Evolutionary conservation across 2,888 invertebrate genomes (phyloP), one percentile per base, ranked within the genome.

Genomic region (Oscheius sp.): DNA sequence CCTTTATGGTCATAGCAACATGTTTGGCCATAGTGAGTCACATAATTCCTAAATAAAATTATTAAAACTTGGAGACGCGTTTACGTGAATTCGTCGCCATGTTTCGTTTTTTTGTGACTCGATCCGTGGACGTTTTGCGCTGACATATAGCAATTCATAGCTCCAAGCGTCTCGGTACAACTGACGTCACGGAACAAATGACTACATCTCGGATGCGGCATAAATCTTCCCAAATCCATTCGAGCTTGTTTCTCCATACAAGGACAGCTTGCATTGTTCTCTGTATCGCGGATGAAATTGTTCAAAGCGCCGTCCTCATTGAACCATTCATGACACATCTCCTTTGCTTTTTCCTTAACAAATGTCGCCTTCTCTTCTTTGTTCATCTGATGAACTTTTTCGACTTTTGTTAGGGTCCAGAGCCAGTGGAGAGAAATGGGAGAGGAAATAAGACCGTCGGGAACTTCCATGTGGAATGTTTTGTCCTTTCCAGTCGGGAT

Each of bases 1-100:
- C 92, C 91, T 81, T 93, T 92, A 84, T 92, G 92, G 86, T 95
- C 94, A 86, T 97, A 97, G 86, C 97, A 97, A 83, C 97, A 97
- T 86, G 96, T 94, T 85, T 96, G 96, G 63, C 95, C 96, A 64
- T 83, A 83, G 66, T 80, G 82, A 0, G 87, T 84, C 17, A 68
- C 67, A 68, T 75, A 77, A 17, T 72, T 66, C 14, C 82, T 82
- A 47, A 38, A 79, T 65, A 8, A 36, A 36, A 36, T 36, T 36
- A 14, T 14, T 14, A 41, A 41, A 41, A 41, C 14, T 41, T 6
- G 5, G 41, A 17, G 12, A 2, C n/a, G 30, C n/a, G 30, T 26
- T 54, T 26, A 51, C 65, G 54, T 24, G 50, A 12, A 50, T 36
- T 70, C 63, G 38, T 67, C 30, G 20, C 71, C 71, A 22, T 65